Evolutionary conservation across 2,888 invertebrate genomes (phyloP).

Genomic region (Orthosia incerta): DNA sequence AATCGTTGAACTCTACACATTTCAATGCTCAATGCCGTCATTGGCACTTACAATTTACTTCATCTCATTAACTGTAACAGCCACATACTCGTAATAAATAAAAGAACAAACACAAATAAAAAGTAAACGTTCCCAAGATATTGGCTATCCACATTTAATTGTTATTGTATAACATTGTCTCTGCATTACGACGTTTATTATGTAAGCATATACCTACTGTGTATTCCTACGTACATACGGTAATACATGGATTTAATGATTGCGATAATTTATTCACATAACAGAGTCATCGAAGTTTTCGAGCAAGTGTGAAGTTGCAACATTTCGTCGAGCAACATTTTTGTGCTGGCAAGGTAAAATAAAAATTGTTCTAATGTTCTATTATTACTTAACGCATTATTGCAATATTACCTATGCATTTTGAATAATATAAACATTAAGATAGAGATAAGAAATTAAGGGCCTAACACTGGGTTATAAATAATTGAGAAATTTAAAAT

Average conservation of each 20-base stretch:
- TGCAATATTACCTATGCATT: slow-evolving; percentile 4
- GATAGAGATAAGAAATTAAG: slow-evolving; percentile 5
- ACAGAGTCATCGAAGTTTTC: slow-evolving; percentile 6
- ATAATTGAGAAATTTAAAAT: slow-evolving; percentile 19
- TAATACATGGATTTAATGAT: slow-evolving; percentile 31
- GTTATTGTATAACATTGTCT: slow-evolving; percentile 59
- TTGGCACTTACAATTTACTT: background rate
- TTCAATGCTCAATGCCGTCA: slow-evolving; percentile 3
- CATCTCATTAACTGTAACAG: background rate
- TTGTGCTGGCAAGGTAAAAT: slow-evolving; percentile 16
- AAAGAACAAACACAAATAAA: slow-evolving; percentile 21
- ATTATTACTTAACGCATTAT: slow-evolving; percentile 13
- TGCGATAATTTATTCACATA: slow-evolving; percentile 36
- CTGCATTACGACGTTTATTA: slow-evolving; percentile 37
- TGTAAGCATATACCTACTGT: slow-evolving; percentile 31
- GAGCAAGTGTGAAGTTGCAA: slow-evolving; percentile 27
- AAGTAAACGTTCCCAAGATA: slow-evolving; percentile 21
- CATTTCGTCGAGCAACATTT: slow-evolving; percentile 18
- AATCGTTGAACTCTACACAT: background rate
- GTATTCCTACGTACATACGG: slow-evolving; percentile 12
- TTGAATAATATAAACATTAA: slow-evolving; percentile 36
- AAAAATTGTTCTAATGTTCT: slow-evolving; percentile 5
- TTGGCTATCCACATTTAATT: slow-evolving; percentile 57
- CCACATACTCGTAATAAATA: background rate
- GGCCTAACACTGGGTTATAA: background rate